phyloP scores from a whole-genome alignment of 1,140 invertebrate genomes.

The Polypedilum pembai region DNA sequence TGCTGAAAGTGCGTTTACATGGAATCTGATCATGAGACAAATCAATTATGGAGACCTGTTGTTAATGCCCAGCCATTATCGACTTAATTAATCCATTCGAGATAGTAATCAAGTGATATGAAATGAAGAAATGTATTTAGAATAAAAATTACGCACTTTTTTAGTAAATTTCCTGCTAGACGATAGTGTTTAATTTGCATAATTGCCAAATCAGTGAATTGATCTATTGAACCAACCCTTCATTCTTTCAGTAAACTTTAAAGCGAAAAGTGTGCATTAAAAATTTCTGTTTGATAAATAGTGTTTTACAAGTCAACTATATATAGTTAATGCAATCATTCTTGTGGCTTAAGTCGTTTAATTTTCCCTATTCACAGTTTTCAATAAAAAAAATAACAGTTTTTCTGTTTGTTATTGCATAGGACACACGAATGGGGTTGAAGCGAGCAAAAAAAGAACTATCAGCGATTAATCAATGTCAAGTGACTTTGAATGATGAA shows the following conservation, averaged over 20 bases:
- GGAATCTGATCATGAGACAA: no score
- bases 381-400: neutral
- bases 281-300: conserved; percentile 24
- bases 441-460: neutral
- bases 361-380: neutral
- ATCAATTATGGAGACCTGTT: no score
- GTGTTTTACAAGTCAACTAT: neutral
- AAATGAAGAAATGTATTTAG: no score
- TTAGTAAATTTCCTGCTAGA: neutral
- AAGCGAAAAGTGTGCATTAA: conserved; percentile 16
- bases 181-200: neutral
- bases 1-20: no score
- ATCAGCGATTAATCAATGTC: conserved; percentile 27
- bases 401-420: neutral
- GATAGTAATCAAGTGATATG: no score
- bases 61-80: no score
- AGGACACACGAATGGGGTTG: neutral
- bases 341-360: neutral
- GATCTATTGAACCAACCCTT: neutral
- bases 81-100: no score
- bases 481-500: conserved; percentile 26
- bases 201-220: neutral
- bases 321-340: neutral
- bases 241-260: neutral
- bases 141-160: no score